Conservation (phyloP, 2,888 invertebrate species). For the Oligia fasciuncula region DNA sequence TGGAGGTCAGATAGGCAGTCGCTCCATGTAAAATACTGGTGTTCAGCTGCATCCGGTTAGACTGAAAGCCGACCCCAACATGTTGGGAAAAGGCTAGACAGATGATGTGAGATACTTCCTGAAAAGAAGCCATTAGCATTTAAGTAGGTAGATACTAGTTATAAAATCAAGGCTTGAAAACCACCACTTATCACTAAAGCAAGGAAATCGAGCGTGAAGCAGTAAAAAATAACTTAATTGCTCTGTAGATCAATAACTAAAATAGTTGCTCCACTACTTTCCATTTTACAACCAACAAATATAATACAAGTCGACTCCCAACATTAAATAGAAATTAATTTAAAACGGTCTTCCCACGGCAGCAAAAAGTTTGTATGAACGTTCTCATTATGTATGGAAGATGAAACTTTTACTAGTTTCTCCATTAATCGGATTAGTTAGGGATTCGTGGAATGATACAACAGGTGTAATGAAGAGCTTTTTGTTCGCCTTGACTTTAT, state of each 20-base stretch:
- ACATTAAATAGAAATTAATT: slow-evolving; percentile 70
- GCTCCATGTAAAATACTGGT: too few relatives aligned
- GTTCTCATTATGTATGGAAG: slow-evolving; percentile 47
- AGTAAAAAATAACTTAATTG: slow-evolving; percentile 55
- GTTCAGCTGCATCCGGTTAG: too few relatives aligned
- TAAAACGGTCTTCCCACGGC: slow-evolving; percentile 61
- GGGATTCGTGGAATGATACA: slow-evolving; percentile 43
- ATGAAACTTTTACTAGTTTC: slow-evolving; percentile 64
- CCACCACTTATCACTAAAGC: slow-evolving; percentile 7
- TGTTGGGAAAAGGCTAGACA: too few relatives aligned
- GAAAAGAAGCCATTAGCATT: background rate
- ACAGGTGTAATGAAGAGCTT: slow-evolving; percentile 19
- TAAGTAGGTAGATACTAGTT: slow-evolving; percentile 23
- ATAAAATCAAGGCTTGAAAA: slow-evolving; percentile 6
- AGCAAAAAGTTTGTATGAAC: slow-evolving; percentile 60
- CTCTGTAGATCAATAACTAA: slow-evolving; percentile 51
- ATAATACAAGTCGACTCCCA: slow-evolving; percentile 73
- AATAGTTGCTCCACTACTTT: slow-evolving; percentile 71
- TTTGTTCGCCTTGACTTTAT: background rate
- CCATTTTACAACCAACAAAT: slow-evolving; percentile 78
- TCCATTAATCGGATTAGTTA: slow-evolving; percentile 47
- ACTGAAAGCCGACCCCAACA: too few relatives aligned
- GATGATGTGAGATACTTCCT: background rate
- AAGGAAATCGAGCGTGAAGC: slow-evolving; percentile 49
- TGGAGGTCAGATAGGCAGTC: too few relatives aligned